phyloP scores from a whole-genome alignment of 2,113 vertebrate genomes.

The Cyanocitta stelleri region DNA sequence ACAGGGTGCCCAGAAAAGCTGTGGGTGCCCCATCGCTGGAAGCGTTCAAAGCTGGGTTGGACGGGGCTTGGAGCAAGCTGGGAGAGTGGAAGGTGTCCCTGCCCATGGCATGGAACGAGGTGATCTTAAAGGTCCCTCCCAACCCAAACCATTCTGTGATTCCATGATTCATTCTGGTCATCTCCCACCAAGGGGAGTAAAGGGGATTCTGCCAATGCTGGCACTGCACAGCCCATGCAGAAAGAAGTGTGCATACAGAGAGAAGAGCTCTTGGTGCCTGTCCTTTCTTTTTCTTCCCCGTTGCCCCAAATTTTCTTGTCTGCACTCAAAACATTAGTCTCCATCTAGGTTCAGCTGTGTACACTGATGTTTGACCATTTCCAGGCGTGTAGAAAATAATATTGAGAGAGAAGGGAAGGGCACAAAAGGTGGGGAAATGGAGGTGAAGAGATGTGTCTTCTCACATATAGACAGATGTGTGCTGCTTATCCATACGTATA shows the following conservation, averaged over 20 bases:
- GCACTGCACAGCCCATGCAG: neutral
- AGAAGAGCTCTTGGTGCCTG: neutral
- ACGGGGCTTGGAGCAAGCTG: no score
- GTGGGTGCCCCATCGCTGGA: no score
- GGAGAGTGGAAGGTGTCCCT: no score
- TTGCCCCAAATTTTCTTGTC: neutral
- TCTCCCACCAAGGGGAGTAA: neutral
- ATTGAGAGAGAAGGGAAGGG: neutral
- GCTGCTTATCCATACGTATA: neutral
- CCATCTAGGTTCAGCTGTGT: neutral
- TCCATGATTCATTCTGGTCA: neutral
- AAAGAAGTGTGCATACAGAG: neutral
- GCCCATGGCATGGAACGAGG: no score
- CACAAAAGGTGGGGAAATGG: accelerated
- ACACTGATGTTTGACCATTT: neutral
- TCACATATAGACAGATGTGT: neutral
- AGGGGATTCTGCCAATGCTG: neutral
- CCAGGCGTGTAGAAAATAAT: neutral
- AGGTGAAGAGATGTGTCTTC: neutral
- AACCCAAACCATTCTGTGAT: no score
- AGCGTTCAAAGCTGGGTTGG: no score
- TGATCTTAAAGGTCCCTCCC: no score
- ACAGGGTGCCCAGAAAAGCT: no score
- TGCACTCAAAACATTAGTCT: neutral
- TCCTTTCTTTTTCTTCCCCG: neutral